These are phyloP conservation scores for Orycteropus afer DNA, from an alignment of 2,113 vertebrate genomes.

Conservation along the genomic window DNA sequence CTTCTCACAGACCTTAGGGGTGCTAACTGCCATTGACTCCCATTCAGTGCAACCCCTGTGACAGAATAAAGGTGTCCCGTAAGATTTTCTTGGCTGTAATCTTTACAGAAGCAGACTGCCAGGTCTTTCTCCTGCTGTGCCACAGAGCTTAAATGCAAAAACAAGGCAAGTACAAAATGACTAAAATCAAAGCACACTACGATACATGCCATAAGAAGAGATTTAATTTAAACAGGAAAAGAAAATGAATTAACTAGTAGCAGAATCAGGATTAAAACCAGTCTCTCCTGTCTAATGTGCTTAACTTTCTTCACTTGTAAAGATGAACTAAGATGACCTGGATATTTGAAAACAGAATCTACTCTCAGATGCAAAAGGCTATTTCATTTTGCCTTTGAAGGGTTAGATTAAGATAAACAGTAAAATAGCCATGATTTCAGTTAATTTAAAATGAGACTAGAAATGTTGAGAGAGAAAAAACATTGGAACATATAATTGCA, in stretches of 20 bases:
- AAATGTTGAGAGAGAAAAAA: background rate
- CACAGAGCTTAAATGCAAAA: background rate
- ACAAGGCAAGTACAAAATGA: background rate
- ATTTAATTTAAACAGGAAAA: conserved; percentile 4
- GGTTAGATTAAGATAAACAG: background rate
- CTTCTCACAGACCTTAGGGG: background rate
- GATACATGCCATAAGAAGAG: background rate
- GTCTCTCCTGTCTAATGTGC: background rate
- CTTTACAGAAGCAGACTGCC: background rate
- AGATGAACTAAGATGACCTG: background rate
- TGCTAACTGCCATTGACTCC: too few species aligned
- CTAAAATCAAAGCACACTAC: background rate
- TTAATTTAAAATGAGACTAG: background rate
- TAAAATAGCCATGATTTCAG: background rate
- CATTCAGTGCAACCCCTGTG: too few species aligned
- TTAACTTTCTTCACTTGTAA: conserved; percentile 14
- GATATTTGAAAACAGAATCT: conserved; percentile 30
- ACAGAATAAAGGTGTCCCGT: too few species aligned
- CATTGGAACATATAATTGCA: too few species aligned
- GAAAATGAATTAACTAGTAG: background rate
- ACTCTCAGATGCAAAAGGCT: background rate
- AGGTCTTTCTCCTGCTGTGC: background rate
- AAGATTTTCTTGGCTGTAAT: background rate
- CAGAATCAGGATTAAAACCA: conserved; percentile 3
- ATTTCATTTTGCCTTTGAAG: background rate